These are phyloP conservation scores for Cantharis rufa DNA, from an alignment of 2,888 invertebrate genomes.

Conservation along the genomic window DNA sequence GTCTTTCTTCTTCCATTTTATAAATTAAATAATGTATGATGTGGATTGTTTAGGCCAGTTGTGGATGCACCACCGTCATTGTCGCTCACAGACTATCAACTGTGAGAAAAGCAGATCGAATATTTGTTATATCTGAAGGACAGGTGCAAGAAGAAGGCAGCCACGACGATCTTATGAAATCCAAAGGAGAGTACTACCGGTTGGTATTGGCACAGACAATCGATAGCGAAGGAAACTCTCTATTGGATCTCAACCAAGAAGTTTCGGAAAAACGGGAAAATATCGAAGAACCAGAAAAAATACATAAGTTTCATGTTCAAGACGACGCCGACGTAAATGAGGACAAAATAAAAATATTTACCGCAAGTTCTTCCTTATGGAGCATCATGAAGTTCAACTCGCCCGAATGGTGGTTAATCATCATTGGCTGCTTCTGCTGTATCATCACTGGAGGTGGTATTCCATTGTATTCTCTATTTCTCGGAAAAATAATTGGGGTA, in stretches of 20 bases:
- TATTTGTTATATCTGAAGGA: conserved; percentile 73
- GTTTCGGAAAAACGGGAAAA: not conserved
- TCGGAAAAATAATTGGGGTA: conserved; percentile 72
- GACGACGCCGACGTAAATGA: not conserved
- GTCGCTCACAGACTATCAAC: conserved; percentile 79
- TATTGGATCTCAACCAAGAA: too few relatives aligned
- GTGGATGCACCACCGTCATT: conserved; percentile 77
- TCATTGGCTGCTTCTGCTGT: conserved; percentile 65
- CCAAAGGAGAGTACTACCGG: conserved; percentile 69
- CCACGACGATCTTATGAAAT: conserved; percentile 69
- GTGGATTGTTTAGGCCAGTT: conserved; percentile 62
- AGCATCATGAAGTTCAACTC: conserved; percentile 64
- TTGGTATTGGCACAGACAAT: conserved; percentile 68
- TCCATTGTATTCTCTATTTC: conserved; percentile 72
- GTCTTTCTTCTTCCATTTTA: not conserved
- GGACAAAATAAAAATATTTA: not conserved
- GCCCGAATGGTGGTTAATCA: conserved; percentile 72
- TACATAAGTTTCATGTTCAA: not conserved
- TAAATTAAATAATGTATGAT: not conserved
- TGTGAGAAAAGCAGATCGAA: conserved; percentile 72
- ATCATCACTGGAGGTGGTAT: conserved; percentile 70
- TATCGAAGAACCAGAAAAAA: conserved; percentile 1
- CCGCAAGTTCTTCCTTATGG: conserved; percentile 32
- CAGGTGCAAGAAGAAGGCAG: conserved; percentile 71
- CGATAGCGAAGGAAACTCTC: conserved; percentile 21